Conservation (phyloP, 2,113 vertebrate genomes). For the Edolisoma coerulescens region DNA sequence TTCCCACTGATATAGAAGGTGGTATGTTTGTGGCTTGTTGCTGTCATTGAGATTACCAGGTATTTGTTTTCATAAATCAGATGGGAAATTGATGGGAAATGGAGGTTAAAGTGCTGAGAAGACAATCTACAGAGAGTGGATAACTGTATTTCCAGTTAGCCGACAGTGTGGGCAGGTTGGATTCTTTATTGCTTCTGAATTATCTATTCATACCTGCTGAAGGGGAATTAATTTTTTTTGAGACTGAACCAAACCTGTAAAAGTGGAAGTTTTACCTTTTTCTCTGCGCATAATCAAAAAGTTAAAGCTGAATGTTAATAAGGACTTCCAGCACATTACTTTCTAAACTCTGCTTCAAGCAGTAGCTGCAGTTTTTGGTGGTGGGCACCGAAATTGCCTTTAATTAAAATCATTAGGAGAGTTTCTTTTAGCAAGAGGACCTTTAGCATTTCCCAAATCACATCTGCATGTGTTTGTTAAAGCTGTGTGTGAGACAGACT, state of each 20-base stretch:
- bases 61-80: not conserved
- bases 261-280: not conserved
- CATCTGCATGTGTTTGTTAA: not conserved
- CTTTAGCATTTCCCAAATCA: not conserved
- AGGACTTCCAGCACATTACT: not conserved
- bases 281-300: not conserved
- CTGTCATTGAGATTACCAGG: not conserved
- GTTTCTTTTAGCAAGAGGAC: not conserved
- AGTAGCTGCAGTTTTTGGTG: not conserved
- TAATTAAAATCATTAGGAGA: not conserved
- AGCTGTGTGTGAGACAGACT: not conserved
- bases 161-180: not conserved
- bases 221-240: not conserved
- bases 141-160: not conserved
- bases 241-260: not conserved
- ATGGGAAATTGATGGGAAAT: not conserved
- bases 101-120: not conserved
- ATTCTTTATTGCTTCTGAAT: not conserved
- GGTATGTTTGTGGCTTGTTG: not conserved
- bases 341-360: not conserved
- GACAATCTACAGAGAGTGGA: not conserved
- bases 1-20: not conserved
- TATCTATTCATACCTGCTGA: not conserved
- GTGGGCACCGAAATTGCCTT: not conserved
- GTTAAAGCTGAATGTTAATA: not conserved